Base-by-base conservation (phyloP, 2,797 vertebrate genomes). In the Muraenolepis orangiensis region DNA sequence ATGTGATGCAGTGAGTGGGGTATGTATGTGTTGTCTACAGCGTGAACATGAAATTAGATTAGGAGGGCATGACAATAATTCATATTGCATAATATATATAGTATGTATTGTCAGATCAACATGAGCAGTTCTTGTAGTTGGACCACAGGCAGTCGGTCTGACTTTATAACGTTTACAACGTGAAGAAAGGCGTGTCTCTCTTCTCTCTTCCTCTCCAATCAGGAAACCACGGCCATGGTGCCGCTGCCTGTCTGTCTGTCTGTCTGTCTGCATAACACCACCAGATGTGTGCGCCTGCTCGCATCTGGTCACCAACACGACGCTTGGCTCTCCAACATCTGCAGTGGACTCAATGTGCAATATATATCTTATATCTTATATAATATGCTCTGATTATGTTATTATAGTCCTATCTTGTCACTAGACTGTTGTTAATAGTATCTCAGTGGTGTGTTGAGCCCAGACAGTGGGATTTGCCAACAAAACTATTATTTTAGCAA, bases 191-290 rank as follows among this genome's bases (percentile, higher is more conserved):
- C 57, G n/a, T 11, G 23, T 26, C 11, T 8, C 3, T 4, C 26
- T 64, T 57, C 32, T 34, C 32, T n/a, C 57, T 26, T 8, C 32
- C 3, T 23, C 3, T 6, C 32, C 7, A 64, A 81, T 42, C 46
- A 74, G 78, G 81, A 88, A 80, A 86, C 57, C 66, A 86, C 78
- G 79, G 70, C 66, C 69, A 64, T 77, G 76, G 75, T 69, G 68
- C 73, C 72, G 18, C 69, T 80, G 66, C 71, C 78, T 73, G 76
- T n/a, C n/a, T n/a, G n/a, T n/a, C n/a, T n/a, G n/a, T n/a, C n/a
- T n/a, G n/a, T n/a, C n/a, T n/a, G n/a, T n/a, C n/a, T n/a, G n/a
- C n/a, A n/a, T n/a, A n/a, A n/a, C n/a, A n/a, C n/a, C n/a, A n/a
- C n/a, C n/a, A n/a, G n/a, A n/a, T n/a, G n/a, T n/a, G n/a, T n/a